A percentile compares a stretch with the other conserved stretches of the same genome.
Evolutionary conservation across 2,888 invertebrate species (phyloP).

Genomic region (Melanargia galathea): DNA sequence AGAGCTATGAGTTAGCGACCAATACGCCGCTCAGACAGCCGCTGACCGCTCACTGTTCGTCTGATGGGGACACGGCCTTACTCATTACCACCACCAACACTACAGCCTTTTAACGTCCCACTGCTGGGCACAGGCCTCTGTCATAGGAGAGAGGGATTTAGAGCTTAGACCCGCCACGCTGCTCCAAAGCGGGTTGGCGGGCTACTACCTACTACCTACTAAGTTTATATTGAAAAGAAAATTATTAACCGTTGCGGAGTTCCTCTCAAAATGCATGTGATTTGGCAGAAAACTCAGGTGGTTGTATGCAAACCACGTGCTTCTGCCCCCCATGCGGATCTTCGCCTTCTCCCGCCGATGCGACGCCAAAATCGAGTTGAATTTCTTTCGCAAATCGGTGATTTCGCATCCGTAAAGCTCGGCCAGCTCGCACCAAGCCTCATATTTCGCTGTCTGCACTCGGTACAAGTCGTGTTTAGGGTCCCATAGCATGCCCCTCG

Average conservation of each 20-base stretch:
- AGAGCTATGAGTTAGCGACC: no score
- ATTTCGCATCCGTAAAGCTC: slow-evolving; percentile 62
- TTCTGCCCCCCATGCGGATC: slow-evolving; percentile 58
- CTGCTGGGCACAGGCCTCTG: no score
- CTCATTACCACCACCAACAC: no score
- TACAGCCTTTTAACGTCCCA: no score
- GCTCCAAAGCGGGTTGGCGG: no score
- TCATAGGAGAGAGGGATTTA: no score
- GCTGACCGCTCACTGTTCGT: no score
- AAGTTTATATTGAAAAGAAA: slow-evolving; percentile 2
- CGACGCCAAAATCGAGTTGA: slow-evolving; percentile 73
- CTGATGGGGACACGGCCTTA: no score
- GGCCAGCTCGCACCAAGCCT: slow-evolving; percentile 65
- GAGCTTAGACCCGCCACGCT: no score
- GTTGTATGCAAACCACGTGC: slow-evolving; percentile 67
- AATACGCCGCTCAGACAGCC: no score
- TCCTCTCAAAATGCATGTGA: slow-evolving; percentile 50
- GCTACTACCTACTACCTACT: no score
- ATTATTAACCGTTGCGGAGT: slow-evolving; percentile 1
- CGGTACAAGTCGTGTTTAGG: slow-evolving; percentile 54
- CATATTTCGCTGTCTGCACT: slow-evolving; percentile 61
- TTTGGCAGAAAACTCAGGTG: slow-evolving; percentile 62
- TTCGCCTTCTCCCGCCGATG: slow-evolving; percentile 67
- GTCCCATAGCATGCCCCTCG: slow-evolving; percentile 64
- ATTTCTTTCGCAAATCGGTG: slow-evolving; percentile 64